Evolutionary conservation across 2,113 vertebrate species (phyloP), one percentile per base, ranked within the genome.

Genomic region (Serinus canaria): DNA sequence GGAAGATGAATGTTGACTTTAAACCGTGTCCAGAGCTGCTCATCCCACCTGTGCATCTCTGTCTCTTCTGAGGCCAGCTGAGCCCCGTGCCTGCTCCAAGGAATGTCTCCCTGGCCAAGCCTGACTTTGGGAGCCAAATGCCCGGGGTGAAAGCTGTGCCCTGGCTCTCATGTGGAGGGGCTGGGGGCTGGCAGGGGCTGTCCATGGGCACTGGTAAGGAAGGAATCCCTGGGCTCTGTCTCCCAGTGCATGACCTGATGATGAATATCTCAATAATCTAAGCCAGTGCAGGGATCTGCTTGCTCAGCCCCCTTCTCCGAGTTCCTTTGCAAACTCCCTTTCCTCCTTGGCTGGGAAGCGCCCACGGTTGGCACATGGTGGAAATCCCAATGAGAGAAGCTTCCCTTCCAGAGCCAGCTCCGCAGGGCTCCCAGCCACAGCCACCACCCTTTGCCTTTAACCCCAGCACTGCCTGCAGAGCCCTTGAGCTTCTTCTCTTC

Each of bases 141-240:
- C 18, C 13, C 33, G 2, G 24, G 50, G 47, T 5, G 0, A 60
- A 79, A 83, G 25, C 55, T 0, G 0, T 18, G 49, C 23, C 55
- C 28, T 70, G 69, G 46, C 33, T n/a, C 49, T 35, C 0, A 0
- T 41, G 47, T 2, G 9, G 46, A 62, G 56, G 12, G 14, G 31
- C 58, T 60, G 67, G 56, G 50, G 17, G 27, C 46, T 79, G n/a
- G 20, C 68, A 53, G 43, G 46, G 59, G 41, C 41, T 90, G 67
- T 14, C 41, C 9, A 11, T 0, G 1, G 49, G 49, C 33, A 35
- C 76, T 1, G 1, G 3, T 0, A 0, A 59, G 12, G 33, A 30
- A 93, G 43, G 52, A 50, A 75, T 67, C 35, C 64, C 28, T 5
- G 49, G n/a, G 19, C 8, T 74, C 50, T 74, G 50, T 67, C 43